A percentile compares a stretch with the other conserved stretches of the same genome.
Evolutionary conservation across 2,113 vertebrate genomes (phyloP).

Genomic region (Caranx ignobilis): DNA sequence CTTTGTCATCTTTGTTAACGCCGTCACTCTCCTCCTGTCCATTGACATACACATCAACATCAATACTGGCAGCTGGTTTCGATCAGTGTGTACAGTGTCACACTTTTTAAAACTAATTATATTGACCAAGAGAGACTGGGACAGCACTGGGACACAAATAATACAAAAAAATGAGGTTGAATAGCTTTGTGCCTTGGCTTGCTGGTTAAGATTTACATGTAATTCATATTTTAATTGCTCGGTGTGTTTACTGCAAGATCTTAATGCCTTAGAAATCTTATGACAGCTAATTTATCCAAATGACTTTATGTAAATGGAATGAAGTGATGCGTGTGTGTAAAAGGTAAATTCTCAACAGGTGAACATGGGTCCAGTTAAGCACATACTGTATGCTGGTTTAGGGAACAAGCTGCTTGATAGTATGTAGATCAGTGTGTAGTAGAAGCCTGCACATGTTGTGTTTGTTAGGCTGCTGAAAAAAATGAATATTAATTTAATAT

Average conservation of each 20-base stretch:
- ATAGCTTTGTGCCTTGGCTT: slow-evolving; percentile 21
- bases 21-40: background rate
- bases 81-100: background rate
- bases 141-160: background rate
- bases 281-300: slow-evolving; percentile 35
- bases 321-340: slow-evolving; percentile 33
- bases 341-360: slow-evolving; percentile 38
- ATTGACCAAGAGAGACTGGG: background rate
- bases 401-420: slow-evolving; percentile 62
- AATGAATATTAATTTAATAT: slow-evolving; percentile 47
- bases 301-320: slow-evolving; percentile 34
- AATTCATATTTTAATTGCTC: slow-evolving; percentile 24
- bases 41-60: background rate
- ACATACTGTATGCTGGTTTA: slow-evolving; percentile 49
- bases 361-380: slow-evolving; percentile 38
- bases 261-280: slow-evolving; percentile 14
- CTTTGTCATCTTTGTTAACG: background rate
- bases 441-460: slow-evolving; percentile 26
- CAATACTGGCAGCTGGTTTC: too few relatives aligned
- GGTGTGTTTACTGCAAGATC: slow-evolving; percentile 3
- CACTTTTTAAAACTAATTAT: background rate
- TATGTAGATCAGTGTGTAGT: slow-evolving; percentile 43
- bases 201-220: slow-evolving; percentile 25
- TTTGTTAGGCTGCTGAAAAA: slow-evolving; percentile 19
- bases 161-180: slow-evolving; percentile 15